These are phyloP conservation scores for Phylloscopus trochilus DNA, from an alignment of 2,113 vertebrate genomes.

Conservation along the genomic window DNA sequence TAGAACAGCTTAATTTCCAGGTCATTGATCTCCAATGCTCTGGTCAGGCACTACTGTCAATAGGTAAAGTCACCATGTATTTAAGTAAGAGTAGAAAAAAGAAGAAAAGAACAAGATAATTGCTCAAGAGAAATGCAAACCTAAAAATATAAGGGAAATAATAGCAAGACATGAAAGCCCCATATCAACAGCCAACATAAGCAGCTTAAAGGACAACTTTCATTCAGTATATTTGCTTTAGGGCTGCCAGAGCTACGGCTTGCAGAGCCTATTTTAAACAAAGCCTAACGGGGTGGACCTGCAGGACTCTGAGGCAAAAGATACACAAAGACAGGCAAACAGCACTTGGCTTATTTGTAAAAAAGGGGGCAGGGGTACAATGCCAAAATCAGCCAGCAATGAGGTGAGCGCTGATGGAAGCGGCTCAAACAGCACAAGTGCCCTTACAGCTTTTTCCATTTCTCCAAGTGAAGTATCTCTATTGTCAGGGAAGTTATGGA, in stretches of 20 bases:
- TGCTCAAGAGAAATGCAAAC: neutral
- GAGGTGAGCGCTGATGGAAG: neutral
- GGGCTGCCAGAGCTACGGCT: neutral
- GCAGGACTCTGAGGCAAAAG: neutral
- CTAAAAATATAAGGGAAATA: constrained; percentile 9
- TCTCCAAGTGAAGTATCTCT: neutral
- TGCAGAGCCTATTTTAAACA: neutral
- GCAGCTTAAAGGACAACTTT: constrained; percentile 23
- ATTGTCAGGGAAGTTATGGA: neutral
- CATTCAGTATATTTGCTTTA: constrained; percentile 21
- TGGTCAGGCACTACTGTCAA: neutral
- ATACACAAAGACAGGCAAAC: neutral
- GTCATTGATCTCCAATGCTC: constrained; percentile 22
- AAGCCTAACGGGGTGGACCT: neutral
- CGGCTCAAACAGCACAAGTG: neutral
- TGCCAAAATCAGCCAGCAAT: neutral
- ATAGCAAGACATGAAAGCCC: neutral
- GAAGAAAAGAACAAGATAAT: neutral
- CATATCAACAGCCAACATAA: neutral
- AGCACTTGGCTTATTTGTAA: neutral
- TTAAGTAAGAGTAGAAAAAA: neutral
- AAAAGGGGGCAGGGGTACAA: neutral
- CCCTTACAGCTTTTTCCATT: neutral
- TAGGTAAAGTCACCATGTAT: neutral
- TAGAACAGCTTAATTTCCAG: constrained; percentile 37